Conservation (phyloP, 2,888 invertebrate species). For the Germaria angustata region DNA sequence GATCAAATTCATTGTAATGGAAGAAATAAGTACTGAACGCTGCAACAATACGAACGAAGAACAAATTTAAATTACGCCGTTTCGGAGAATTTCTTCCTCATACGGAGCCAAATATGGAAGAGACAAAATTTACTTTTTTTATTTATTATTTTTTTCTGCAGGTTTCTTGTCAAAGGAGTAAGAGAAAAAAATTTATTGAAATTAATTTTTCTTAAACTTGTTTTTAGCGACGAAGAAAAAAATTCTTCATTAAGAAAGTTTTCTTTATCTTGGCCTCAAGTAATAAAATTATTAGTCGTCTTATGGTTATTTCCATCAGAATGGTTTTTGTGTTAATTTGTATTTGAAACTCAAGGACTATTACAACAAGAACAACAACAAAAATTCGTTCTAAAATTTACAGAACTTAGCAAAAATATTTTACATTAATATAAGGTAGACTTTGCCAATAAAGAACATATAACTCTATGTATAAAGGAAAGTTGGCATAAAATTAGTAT, state of each 20-base stretch:
- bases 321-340: too few species aligned
- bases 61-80: slow-evolving; percentile 43
- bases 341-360: too few species aligned
- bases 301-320: too few species aligned
- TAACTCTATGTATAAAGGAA: too few species aligned
- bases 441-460: too few species aligned
- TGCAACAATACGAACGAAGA: slow-evolving; percentile 24
- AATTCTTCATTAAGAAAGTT: slow-evolving; percentile 56
- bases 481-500: too few species aligned
- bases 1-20: slow-evolving; percentile 60
- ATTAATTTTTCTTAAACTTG: slow-evolving; percentile 60
- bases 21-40: slow-evolving; percentile 21
- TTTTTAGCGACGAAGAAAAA: not conserved
- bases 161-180: slow-evolving; percentile 6
- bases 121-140: slow-evolving; percentile 20
- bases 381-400: too few species aligned
- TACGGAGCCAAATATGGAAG: slow-evolving; percentile 26
- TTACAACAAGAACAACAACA: too few species aligned
- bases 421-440: too few species aligned
- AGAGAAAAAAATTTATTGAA: slow-evolving; percentile 38
- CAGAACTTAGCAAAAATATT: too few species aligned
- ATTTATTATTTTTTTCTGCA: not conserved
- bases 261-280: slow-evolving; percentile 59
- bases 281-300: slow-evolving; percentile 61
- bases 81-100: not conserved